phyloP scores from a whole-genome alignment of 2,888 invertebrate species.

The Amaurobius ferox region DNA sequence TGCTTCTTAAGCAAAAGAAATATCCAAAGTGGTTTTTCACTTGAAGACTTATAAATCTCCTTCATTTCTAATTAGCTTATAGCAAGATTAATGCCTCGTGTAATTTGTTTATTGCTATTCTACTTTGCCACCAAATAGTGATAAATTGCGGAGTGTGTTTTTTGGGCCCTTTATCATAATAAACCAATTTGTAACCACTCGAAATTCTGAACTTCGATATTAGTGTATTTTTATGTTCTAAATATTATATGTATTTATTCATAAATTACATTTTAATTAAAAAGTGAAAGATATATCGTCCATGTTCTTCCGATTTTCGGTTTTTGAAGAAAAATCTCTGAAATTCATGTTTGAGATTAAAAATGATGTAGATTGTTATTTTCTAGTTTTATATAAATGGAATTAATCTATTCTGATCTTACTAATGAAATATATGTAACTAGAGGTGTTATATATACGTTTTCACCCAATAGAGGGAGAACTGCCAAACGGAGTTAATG shows the following conservation, averaged over 20 bases:
- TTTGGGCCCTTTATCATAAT: neutral
- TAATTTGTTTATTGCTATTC: neutral
- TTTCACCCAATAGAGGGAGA: too few species aligned
- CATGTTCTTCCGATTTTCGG: too few species aligned
- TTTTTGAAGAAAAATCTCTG: too few species aligned
- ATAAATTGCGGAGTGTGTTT: neutral
- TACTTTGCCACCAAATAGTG: neutral
- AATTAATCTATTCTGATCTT: too few species aligned
- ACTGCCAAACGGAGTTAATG: too few species aligned
- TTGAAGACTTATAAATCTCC: neutral
- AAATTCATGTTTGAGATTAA: too few species aligned
- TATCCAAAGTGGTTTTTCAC: neutral
- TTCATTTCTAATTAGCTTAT: constrained; percentile 1
- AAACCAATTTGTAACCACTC: neutral
- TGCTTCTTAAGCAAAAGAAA: too few species aligned
- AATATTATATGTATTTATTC: neutral
- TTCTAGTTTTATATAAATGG: too few species aligned
- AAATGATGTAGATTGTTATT: too few species aligned
- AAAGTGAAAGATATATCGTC: neutral
- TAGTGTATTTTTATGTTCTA: neutral
- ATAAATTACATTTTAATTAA: neutral
- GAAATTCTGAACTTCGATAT: neutral
- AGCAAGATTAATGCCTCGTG: neutral
- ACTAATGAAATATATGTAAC: too few species aligned
- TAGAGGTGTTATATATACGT: too few species aligned